These are phyloP conservation scores for Cataglyphis albicans DNA, from an alignment of 2,888 invertebrate genomes.

Conservation along the genomic window DNA sequence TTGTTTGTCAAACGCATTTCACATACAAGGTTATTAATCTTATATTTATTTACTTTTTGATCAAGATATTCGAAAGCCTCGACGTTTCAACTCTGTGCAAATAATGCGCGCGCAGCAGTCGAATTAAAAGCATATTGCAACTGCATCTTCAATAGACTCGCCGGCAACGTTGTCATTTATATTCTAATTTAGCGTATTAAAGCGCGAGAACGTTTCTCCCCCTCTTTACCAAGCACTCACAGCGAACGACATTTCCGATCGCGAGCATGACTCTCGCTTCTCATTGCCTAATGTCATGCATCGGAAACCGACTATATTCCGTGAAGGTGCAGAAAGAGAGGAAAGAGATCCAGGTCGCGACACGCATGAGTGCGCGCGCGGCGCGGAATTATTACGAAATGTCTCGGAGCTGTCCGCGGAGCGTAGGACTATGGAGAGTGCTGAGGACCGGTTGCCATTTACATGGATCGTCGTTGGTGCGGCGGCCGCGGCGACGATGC, in stretches of 20 bases:
- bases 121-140: slow-evolving; percentile 28
- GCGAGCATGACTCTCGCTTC: slow-evolving; percentile 18
- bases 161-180: slow-evolving; percentile 15
- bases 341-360: slow-evolving; percentile 84
- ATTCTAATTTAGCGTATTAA: slow-evolving; percentile 35
- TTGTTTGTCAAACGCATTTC: neutral
- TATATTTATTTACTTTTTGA: slow-evolving; percentile 11
- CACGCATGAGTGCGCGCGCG: slow-evolving; percentile 84
- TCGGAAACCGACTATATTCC: slow-evolving; percentile 52
- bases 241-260: neutral
- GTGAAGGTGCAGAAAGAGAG: slow-evolving; percentile 73
- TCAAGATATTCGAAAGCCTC: slow-evolving; percentile 6
- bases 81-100: neutral
- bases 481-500: slow-evolving; percentile 62
- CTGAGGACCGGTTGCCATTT: slow-evolving; percentile 69
- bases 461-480: slow-evolving; percentile 63
- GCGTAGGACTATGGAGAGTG: slow-evolving; percentile 67
- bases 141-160: slow-evolving; percentile 17
- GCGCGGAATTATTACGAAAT: slow-evolving; percentile 84
- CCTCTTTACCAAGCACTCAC: neutral
- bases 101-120: slow-evolving; percentile 3
- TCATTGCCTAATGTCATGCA: slow-evolving; percentile 61
- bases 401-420: slow-evolving; percentile 73
- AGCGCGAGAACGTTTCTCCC: slow-evolving; percentile 1
- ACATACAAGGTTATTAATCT: neutral